Evolutionary conservation across 2,113 vertebrate species (phyloP), one percentile per base, ranked within the genome.

Genomic region (Amblyornis subalaris): DNA sequence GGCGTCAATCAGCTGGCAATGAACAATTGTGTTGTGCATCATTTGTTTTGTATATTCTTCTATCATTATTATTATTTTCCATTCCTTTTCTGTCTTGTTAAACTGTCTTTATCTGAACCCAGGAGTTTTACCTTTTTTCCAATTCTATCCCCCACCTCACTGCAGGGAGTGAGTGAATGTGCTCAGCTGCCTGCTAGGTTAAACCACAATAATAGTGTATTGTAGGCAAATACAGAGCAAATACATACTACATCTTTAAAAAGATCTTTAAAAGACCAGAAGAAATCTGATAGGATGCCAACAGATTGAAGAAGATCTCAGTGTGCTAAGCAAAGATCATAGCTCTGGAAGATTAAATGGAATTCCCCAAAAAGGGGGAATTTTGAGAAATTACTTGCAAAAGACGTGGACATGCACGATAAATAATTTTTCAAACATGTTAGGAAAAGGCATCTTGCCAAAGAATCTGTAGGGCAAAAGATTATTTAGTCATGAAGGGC

Each of bases 1-100:
- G 22, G 7, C n/a, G 40, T 66, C 0, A 0, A 58, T 73, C 38
- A 54, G 17, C 29, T 26, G 12, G 18, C 9, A 15, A 51, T 35
- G 25, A 53, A 14, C 10, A 61, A 24, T 6, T 48, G 28, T 50
- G 15, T 6, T 35, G 14, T 26, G 29, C n/a, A 42, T 23, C 14
- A 35, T 38, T 40, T 33, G 29, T 31, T 72, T 47, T 58, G 40
- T 20, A 26, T 35, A 28, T 66, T 17, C 4, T 9, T 48, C 7
- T 47, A 5, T 19, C 14, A 8, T 15, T 42, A 10, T 25, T 45
- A 15, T 8, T 44, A 9, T 50, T 64, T 17, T 36, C 3, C 10
- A 29, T 51, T 65, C 10, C 3, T 53, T 25, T 58, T 38, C 44
- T 31, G 8, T 31, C 48, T 5, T 60, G 20, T 31, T 90, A 47